Evolutionary conservation across 1,140 invertebrate genomes (phyloP), one percentile per base, ranked within the genome.

Genomic region (Plectrocnemia conspersa): DNA sequence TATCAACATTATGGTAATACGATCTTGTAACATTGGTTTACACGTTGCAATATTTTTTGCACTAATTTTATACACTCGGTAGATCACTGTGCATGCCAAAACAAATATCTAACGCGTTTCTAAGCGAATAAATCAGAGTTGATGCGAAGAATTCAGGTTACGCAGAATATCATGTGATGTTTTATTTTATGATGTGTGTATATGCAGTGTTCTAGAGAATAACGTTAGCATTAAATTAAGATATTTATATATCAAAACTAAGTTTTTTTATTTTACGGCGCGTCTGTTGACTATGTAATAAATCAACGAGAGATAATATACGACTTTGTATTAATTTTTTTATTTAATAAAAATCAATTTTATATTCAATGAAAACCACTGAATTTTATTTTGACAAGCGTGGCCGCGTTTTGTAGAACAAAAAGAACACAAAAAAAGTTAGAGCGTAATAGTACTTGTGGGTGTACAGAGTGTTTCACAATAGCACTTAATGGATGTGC

Each of bases 71-170:
- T n/a, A n/a, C n/a, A n/a, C n/a, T n/a, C n/a, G n/a, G n/a, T n/a
- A n/a, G 23, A 50, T 50, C 38, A 38, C 33, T 3, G 9, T 11
- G 11, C 6, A 13, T 47, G 27, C 45, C 33, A 38, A 38, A 50
- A 50, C 33, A 50, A 36, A 48, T 50, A 35, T 11, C n/a, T 24
- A 25, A 50, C 47, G 33, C 38, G 35, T 50, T 35, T 38, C 11
- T 11, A 35, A 25, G n/a, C n/a, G n/a, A n/a, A n/a, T n/a, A n/a
- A n/a, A n/a, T n/a, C n/a, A n/a, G n/a, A n/a, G n/a, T n/a, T n/a
- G 6, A 29, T 6, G 27, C 15, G 7, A 16, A 38, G 35, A 38
- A 38, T 38, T 38, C 35, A 38, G 35, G 35, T 38, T 38, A 38
- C 18, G 18, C 7, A 13, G 15, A 5, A n/a, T n/a, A n/a, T n/a